A percentile compares a stretch with the other conserved stretches of the same genome.
These are phyloP conservation scores for Eriocheir sinensis DNA, from an alignment of 1,140 invertebrate species.

Conservation along the genomic window DNA sequence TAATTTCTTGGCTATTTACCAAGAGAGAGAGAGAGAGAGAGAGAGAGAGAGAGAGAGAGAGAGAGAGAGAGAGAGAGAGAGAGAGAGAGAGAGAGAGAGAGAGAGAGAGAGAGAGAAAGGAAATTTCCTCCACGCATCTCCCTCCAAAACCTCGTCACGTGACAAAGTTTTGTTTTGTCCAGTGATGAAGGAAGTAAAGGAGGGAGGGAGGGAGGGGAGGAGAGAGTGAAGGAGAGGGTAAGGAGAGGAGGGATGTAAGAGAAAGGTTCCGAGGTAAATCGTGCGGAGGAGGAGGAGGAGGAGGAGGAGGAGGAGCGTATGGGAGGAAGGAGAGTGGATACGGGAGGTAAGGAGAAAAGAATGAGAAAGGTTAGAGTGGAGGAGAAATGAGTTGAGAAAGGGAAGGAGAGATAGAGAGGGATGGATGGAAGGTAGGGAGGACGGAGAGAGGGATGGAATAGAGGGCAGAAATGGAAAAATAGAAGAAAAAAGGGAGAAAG, in stretches of 20 bases:
- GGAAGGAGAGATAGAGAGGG: neutral
- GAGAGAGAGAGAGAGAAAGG: constrained; percentile 49
- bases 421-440: no score
- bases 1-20: no score
- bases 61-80: constrained; percentile 23
- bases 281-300: no score
- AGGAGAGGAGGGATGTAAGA: no score
- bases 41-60: neutral
- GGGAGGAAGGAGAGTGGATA: no score
- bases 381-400: neutral
- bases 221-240: constrained; percentile 20
- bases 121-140: neutral
- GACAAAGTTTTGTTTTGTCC: neutral
- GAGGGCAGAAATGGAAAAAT: neutral
- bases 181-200: neutral
- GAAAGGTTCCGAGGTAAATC: no score
- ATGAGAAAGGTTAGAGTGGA: no score
- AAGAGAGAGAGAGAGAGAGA: neutral
- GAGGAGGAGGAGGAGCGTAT: no score
- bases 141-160: neutral
- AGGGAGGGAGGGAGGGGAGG: neutral
- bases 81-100: constrained; percentile 53
- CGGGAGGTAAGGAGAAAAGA: no score
- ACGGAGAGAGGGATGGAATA: neutral
- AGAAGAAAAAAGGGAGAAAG: neutral